phyloP scores from a whole-genome alignment of 1,140 invertebrate genomes.

The Hycleus cichorii region DNA sequence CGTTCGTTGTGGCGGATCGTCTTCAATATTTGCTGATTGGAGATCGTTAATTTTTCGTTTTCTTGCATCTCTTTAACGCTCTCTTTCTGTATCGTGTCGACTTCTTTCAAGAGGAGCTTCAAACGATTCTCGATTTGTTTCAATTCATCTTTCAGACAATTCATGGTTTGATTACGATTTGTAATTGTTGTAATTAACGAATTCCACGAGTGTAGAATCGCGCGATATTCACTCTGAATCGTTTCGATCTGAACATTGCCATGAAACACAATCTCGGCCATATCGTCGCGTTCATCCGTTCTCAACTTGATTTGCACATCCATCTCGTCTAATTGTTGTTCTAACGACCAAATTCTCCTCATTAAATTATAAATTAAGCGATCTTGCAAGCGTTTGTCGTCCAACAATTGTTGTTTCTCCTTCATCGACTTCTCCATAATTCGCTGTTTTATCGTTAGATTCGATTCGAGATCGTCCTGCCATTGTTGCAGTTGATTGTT shows the following conservation, averaged over 20 bases:
- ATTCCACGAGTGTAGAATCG: slow-evolving; percentile 62
- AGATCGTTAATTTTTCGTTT: slow-evolving; percentile 54
- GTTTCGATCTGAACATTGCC: slow-evolving; percentile 62
- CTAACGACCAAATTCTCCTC: slow-evolving; percentile 48
- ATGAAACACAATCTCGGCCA: slow-evolving; percentile 47
- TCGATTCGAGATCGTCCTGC: slow-evolving; percentile 47
- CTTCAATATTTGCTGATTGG: slow-evolving; percentile 50
- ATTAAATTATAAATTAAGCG: slow-evolving; percentile 47
- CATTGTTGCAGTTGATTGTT: slow-evolving; percentile 45
- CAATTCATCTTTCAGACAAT: slow-evolving; percentile 51
- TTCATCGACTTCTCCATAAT: slow-evolving; percentile 48
- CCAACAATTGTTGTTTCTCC: slow-evolving; percentile 44
- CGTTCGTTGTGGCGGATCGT: slow-evolving; percentile 42
- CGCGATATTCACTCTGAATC: slow-evolving; percentile 58
- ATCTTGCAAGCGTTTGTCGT: slow-evolving; percentile 48
- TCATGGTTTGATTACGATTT: slow-evolving; percentile 56
- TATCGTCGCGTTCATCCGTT: slow-evolving; percentile 46
- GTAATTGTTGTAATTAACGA: slow-evolving; percentile 60
- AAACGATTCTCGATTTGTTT: slow-evolving; percentile 19
- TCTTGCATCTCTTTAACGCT: slow-evolving; percentile 54
- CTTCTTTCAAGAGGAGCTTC: slow-evolving; percentile 36
- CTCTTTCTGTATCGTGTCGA: slow-evolving; percentile 49
- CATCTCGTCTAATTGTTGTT: slow-evolving; percentile 45
- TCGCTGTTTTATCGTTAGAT: slow-evolving; percentile 47
- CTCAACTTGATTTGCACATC: slow-evolving; percentile 49